Base-by-base conservation (phyloP, 2,888 invertebrate species). In the Melitaea athalia region DNA sequence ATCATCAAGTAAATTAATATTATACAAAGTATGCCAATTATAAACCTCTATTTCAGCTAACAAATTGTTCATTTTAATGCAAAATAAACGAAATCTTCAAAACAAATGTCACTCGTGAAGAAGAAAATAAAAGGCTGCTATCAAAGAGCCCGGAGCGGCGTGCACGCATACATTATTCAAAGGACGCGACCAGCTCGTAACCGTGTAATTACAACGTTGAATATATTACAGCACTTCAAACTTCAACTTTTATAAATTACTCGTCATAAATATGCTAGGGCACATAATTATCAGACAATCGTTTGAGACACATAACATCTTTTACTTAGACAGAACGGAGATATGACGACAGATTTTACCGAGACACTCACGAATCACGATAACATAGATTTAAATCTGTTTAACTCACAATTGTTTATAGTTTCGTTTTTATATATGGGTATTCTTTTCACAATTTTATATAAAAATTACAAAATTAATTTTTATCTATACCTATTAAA, bases 151-250 rank as follows among this genome's bases (percentile, higher is more conserved):
- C 55, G 60, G 15, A 60, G 68, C 68, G 60, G 68, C 65, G 71
- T 60, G 47, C 65, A 60, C 63, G 68, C 82, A 84, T 86, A 78
- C 83, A 86, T 87, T 81, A 86, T 87, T 84, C 86, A 87, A 79
- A 64, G 79, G 76, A 78, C 82, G 78, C 64, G 78, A 77, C 79
- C 77, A 81, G 81, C 75, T 77, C 52, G 60, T 67, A 67, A 66
- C 79, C 78, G 80, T 86, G 82, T 86, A 86, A 87, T 88, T 86
- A 87, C 83, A 77, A 80, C 78, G 80, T 80, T 76, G 84, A 85
- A 85, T 85, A 85, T 79, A 85, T 85, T 85, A 85, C 78, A 68
- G 67, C 80, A 70, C 68, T 78, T 79, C 73, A 79, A 78, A 80
- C 80, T 76, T 77, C 77, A 78, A 77, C 80, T 81, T 68, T 80